Base-by-base conservation (phyloP, 2,113 vertebrate genomes). In the Lonchura striata region DNA sequence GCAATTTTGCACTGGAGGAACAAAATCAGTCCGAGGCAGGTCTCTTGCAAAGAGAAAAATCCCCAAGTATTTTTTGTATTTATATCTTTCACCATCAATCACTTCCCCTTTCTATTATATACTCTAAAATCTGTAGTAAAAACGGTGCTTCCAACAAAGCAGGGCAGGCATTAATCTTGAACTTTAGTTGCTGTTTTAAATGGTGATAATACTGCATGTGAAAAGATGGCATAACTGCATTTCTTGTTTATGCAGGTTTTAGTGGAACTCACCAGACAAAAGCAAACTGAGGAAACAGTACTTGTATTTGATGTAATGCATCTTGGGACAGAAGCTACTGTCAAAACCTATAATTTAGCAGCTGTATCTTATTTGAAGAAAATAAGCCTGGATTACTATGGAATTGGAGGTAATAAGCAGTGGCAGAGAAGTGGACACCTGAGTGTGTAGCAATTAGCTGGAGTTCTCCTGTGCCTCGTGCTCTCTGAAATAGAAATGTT, bases 201-300 rank as follows among this genome's bases (percentile, higher is more conserved):
- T 42, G 7, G 3, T 65, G 56, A 90, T 69, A 79, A 31, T 14
- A 10, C 9, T 52, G 6, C 5, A 3, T 21, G 8, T 76, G 56
- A 57, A 30, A 56, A 57, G 10, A 22, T 27, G 30, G 7, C 31
- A 8, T 54, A 76, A 79, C n/a, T 50, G 4, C 53, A 30, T 77
- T 92, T 92, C 30, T 91, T 81, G 35, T 50, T 97, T 11, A 53
- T 96, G 27, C 92, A 99, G 99, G 99, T 99, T 72, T 92, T 99
- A 90, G 47, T 99, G 88, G 99, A 99, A 96, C 98, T 99, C 81
- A 99, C 98, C 10, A 98, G 96, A 80, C 98, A 99, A 89, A 98
- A 89, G 35, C 94, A 98, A 86, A 97, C 97, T 96, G 99, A 99
- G 92, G 98, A 98, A 76, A 98, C 97, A 0, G 60, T 99, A 7